Evolutionary conservation across 2,113 vertebrate species (phyloP), one percentile per base, ranked within the genome.

Genomic region (Hydropotes inermis): DNA sequence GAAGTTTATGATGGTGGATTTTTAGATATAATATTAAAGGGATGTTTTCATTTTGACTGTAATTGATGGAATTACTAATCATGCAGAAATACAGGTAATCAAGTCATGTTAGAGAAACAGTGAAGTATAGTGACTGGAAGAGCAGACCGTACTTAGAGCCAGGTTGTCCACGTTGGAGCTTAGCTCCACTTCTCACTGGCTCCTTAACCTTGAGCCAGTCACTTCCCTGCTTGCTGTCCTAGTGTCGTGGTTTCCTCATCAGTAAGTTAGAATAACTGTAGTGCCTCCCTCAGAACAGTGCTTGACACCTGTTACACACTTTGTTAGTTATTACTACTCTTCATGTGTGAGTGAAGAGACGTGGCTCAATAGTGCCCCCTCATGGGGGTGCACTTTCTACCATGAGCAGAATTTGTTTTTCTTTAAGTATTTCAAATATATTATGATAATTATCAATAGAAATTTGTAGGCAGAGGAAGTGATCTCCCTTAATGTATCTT

Each of bases 351-450:
- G 52, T 91, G 25, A 78, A 84, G 85, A 98, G 95, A 93, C 90
- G 61, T 79, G 97, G 94, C 98, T 98, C 97, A 97, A 82, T 95
- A 97, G 0, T 98, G 98, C 99, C 99, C 98, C 94, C 99, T 98
- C 95, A 97, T 98, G 98, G 98, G 98, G 95, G 21, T 13, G 30
- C 12, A 21, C 61, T 94, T 84, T 92, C 91, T 95, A 23, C 55
- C 81, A 60, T 78, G 45, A 43, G 33, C 23, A 84, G 33, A 33
- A 50, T 33, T 91, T 36, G 14, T 89, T 87, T 85, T 89, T 36
- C 27, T 93, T 93, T 93, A 28, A 70, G 13, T 67, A 28, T 93
- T 93, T 93, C 67, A 87, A 21, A 89, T 85, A 64, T 81, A 87
- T 70, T 58, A 74, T 82, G 64, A 78, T 61, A 70, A 43, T 74